phyloP scores from a whole-genome alignment of 2,888 invertebrate genomes.

The Amiota mariae region DNA sequence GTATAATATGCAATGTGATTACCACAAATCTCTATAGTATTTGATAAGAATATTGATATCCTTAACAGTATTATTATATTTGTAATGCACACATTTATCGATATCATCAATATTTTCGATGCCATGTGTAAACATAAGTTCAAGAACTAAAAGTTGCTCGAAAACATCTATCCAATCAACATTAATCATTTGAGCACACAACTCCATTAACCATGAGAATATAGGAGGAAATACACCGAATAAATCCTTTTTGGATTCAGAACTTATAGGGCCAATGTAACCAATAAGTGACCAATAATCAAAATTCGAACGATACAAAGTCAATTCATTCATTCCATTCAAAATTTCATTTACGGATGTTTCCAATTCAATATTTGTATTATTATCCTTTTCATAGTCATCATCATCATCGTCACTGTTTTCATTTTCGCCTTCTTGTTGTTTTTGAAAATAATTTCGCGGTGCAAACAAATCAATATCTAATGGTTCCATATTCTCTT shows the following conservation, averaged over 20 bases:
- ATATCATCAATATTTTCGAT: constrained; percentile 62
- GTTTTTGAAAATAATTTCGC: constrained; percentile 55
- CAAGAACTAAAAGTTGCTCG: constrained; percentile 67
- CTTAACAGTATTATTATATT: constrained; percentile 52
- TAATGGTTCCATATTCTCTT: constrained; percentile 65
- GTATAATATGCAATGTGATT: constrained; percentile 15
- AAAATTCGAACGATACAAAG: constrained; percentile 65
- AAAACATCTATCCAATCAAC: constrained; percentile 64
- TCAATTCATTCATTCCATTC: constrained; percentile 22
- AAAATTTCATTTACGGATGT: not conserved
- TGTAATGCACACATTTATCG: constrained; percentile 54
- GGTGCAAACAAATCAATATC: constrained; percentile 51
- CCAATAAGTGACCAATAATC: constrained; percentile 71
- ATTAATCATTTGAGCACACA: constrained; percentile 67
- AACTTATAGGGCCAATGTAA: constrained; percentile 39
- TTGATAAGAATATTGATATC: constrained; percentile 58
- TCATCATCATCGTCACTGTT: not conserved
- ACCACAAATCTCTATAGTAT: constrained; percentile 60
- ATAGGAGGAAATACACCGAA: constrained; percentile 63
- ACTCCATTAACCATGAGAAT: constrained; percentile 71
- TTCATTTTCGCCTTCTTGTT: constrained; percentile 29
- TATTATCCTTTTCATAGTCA: not conserved
- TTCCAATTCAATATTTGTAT: not conserved
- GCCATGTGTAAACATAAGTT: constrained; percentile 67
- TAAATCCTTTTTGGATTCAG: constrained; percentile 52